phyloP scores from a whole-genome alignment of 2,888 invertebrate species.

The Cremastobaeus sp. region DNA sequence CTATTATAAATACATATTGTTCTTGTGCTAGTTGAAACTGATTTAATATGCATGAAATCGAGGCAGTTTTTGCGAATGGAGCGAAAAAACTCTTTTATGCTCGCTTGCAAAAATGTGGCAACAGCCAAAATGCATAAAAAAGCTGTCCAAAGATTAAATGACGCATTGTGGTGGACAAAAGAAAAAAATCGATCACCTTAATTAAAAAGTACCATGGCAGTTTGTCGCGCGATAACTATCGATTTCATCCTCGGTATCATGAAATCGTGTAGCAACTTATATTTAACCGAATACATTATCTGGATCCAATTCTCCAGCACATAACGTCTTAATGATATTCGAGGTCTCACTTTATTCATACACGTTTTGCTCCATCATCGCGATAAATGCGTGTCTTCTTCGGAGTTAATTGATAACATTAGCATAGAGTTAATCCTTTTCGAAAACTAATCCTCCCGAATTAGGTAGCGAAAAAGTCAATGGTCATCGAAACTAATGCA shows the following conservation, averaged over 20 bases:
- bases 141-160: not conserved
- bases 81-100: conserved; percentile 22
- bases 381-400: too few species aligned
- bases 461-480: too few species aligned
- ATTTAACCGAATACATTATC: conserved; percentile 8
- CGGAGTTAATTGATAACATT: too few species aligned
- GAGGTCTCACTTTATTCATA: not conserved
- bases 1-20: conserved; percentile 28
- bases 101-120: conserved; percentile 10
- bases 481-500: conserved; percentile 29
- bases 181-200: conserved; percentile 11
- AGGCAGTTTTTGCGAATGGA: conserved; percentile 1
- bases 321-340: not conserved
- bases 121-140: conserved; percentile 14
- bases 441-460: not conserved
- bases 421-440: too few species aligned
- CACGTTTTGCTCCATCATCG: too few species aligned
- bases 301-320: conserved; percentile 15
- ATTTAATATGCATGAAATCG: conserved; percentile 21
- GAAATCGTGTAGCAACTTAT: not conserved
- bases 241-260: conserved; percentile 1
- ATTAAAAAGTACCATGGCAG: conserved; percentile 22
- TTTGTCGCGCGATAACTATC: conserved; percentile 22
- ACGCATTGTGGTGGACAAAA: conserved; percentile 4
- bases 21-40: conserved; percentile 11